Evolutionary conservation across 1,140 invertebrate species (phyloP).

Genomic region (Plodia interpunctella): DNA sequence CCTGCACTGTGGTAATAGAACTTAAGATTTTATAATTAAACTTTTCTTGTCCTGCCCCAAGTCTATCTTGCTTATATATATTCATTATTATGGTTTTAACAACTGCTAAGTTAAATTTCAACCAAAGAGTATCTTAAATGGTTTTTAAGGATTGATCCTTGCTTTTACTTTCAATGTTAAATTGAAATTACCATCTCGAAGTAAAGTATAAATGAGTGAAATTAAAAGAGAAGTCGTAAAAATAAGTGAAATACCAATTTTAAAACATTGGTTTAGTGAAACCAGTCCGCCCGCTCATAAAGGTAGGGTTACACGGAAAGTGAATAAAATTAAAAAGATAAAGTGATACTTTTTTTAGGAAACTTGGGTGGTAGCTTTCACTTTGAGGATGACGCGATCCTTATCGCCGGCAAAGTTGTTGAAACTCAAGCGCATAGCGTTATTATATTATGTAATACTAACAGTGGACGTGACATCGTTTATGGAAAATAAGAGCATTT

Average conservation of each 20-base stretch:
- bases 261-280: neutral
- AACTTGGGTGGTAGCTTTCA: slow-evolving; percentile 1
- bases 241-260: neutral
- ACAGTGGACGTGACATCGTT: too few relatives aligned
- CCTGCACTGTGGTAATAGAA: too few relatives aligned
- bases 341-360: neutral
- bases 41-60: too few relatives aligned
- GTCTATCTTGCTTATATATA: too few relatives aligned
- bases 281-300: neutral
- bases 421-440: neutral
- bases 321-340: slow-evolving; percentile 5
- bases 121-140: too few relatives aligned
- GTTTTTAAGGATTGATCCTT: too few relatives aligned
- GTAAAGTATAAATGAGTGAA: neutral
- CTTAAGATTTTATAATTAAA: too few relatives aligned
- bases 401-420: neutral
- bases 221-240: neutral
- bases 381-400: neutral
- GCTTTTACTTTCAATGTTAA: neutral
- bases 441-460: too few relatives aligned
- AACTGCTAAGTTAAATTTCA: too few relatives aligned
- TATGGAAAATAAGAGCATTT: too few relatives aligned
- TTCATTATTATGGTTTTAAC: too few relatives aligned
- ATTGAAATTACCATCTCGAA: neutral
- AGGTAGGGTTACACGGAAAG: slow-evolving; percentile 1